Evolutionary conservation across 2,797 vertebrate species (phyloP), one percentile per base, ranked within the genome.

Genomic region (Sandelia bainsii): DNA sequence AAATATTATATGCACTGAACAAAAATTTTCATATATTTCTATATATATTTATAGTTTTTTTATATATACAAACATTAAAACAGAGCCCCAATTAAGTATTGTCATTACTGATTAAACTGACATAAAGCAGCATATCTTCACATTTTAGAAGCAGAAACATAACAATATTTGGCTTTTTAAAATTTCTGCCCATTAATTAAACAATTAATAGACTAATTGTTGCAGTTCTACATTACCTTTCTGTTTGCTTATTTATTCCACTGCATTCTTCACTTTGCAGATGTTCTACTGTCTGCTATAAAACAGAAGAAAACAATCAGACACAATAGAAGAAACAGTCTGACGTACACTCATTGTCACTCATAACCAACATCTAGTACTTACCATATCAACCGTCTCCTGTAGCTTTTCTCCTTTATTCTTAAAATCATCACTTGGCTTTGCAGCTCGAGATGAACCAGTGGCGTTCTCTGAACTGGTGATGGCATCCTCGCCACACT

Each of bases 351-450:
- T 48, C 1, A 69, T 44, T 2, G 12, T 51, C 3, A 56, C 44
- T 6, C 0, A 1, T 13, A 59, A 52, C 1, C 32, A 10, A 65
- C 6, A 34, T 57, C 9, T 69, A 62, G 46, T 63, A 93, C 95
- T 91, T 92, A 96, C 96, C 87, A 86, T 78, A 71, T 85, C 62
- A 71, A 89, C 25, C 83, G 80, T 94, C 77, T 81, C 82, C 82
- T 90, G 92, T 48, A 95, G 84, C 48, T 69, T 64, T 9, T 84
- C 78, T 44, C 51, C 54, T 10, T 79, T 60, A 20, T 74, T 1
- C 1, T 19, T 68, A 22, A 62, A n/a, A 68, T 92, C 87, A 62
- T 32, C 76, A 32, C 91, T 80, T 52, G 85, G 12, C 23, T 83
- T 88, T 62, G 63, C 62, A 81, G 93, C 72, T 2, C 91, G 75